Conservation (phyloP, 2,113 vertebrate genomes). For the Hemicordylus capensis region DNA sequence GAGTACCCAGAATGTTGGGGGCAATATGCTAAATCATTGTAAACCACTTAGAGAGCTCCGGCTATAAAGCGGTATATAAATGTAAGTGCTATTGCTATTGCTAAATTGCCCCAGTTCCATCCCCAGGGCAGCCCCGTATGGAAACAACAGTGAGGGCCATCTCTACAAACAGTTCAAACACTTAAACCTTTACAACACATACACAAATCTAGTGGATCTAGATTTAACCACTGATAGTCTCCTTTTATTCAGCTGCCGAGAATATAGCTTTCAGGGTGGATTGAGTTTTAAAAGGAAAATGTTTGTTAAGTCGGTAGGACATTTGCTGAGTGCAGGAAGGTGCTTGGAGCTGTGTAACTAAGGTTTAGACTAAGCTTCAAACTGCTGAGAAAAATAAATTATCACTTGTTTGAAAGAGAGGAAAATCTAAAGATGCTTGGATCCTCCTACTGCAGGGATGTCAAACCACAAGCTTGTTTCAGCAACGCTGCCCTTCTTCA, state of each 20-base stretch:
- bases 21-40: no score
- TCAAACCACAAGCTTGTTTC: conserved; percentile 58
- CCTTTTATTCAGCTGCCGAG: conserved; percentile 27
- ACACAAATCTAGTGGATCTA: not conserved
- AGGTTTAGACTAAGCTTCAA: conserved; percentile 69
- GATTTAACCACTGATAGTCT: not conserved
- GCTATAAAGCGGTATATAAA: no score
- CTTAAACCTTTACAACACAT: not conserved
- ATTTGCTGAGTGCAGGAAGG: conserved; percentile 45
- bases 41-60: no score
- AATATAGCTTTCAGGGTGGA: conserved; percentile 44
- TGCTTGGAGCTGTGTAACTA: conserved; percentile 59
- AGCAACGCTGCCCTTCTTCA: conserved; percentile 51
- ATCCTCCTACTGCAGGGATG: conserved; percentile 43
- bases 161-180: not conserved
- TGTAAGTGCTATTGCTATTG: no score
- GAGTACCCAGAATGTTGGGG: no score
- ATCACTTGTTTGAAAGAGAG: conserved; percentile 56
- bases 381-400: conserved; percentile 55
- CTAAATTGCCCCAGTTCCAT: no score
- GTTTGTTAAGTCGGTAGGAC: conserved; percentile 61
- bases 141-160: not conserved
- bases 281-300: conserved; percentile 55
- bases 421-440: conserved; percentile 55
- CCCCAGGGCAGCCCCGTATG: no score